phyloP scores from a whole-genome alignment of 2,113 vertebrate genomes.

The Phyllostomus hastatus region DNA sequence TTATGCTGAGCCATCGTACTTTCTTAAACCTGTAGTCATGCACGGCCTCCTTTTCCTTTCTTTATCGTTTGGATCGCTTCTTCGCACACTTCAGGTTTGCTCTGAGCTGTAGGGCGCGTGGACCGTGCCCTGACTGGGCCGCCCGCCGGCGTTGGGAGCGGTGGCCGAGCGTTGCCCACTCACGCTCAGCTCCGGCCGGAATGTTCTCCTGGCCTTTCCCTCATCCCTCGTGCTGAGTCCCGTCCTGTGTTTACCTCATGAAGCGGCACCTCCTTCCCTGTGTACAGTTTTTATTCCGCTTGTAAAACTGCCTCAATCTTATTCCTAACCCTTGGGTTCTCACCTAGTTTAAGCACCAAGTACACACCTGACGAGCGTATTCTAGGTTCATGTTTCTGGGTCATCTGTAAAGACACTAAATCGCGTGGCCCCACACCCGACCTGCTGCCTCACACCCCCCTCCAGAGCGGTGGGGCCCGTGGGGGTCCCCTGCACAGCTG shows the following conservation, averaged over 20 bases:
- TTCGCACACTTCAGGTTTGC: not conserved
- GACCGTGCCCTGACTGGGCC: too few relatives aligned
- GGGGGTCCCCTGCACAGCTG: too few relatives aligned
- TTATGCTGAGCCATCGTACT: not conserved
- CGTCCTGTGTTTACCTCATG: not conserved
- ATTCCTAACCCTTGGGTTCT: not conserved
- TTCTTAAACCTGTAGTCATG: not conserved
- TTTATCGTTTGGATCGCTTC: not conserved
- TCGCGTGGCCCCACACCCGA: not conserved
- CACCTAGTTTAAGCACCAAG: not conserved
- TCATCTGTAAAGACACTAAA: not conserved
- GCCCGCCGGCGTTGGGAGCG: too few relatives aligned
- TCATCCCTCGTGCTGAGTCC: not conserved
- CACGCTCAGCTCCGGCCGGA: too few relatives aligned
- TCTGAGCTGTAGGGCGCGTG: too few relatives aligned
- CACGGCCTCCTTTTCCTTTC: not conserved
- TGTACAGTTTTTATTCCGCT: too few relatives aligned
- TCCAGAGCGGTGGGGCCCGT: not conserved
- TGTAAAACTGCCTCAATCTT: constrained; percentile 13
- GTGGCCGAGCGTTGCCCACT: too few relatives aligned
- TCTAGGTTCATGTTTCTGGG: not conserved
- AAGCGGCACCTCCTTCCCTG: too few relatives aligned
- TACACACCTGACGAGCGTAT: not conserved
- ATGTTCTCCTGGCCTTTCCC: not conserved
- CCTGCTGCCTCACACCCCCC: not conserved